Conservation (phyloP, 2,113 vertebrate species). For the Thalassoma bifasciatum region DNA sequence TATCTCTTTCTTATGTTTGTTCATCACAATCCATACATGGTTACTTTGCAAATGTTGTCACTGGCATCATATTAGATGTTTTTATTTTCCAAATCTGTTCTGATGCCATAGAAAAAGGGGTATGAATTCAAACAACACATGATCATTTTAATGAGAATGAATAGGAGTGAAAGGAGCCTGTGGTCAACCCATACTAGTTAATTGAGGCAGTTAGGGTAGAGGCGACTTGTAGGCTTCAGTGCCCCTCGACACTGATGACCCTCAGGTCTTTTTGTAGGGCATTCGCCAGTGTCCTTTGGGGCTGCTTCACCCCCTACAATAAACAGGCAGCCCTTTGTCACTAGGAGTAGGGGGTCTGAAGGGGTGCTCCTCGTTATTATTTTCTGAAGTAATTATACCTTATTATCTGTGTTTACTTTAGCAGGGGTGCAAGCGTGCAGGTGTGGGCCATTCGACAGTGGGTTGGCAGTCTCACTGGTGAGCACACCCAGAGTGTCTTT, state of each 20-base stretch:
- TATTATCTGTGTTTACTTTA: slow-evolving; percentile 99
- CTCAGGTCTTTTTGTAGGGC: slow-evolving; percentile 78
- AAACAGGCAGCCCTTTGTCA: slow-evolving; percentile 90
- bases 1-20: too few relatives aligned
- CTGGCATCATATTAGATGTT: neutral
- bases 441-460: slow-evolving; percentile 92
- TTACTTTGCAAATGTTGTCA: slow-evolving; percentile 1
- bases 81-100: neutral
- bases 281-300: slow-evolving; percentile 82
- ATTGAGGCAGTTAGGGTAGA: slow-evolving; percentile 67
- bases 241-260: slow-evolving; percentile 72
- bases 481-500: slow-evolving; percentile 88
- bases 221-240: slow-evolving; percentile 73
- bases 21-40: too few relatives aligned
- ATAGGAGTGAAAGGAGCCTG: slow-evolving; percentile 53
- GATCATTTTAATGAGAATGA: slow-evolving; percentile 66
- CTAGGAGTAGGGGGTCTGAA: slow-evolving; percentile 64
- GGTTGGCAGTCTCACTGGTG: slow-evolving; percentile 88
- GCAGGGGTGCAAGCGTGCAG: slow-evolving; percentile 90
- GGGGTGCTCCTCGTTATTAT: slow-evolving; percentile 87
- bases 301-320: slow-evolving; percentile 86
- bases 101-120: slow-evolving; percentile 23
- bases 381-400: slow-evolving; percentile 96
- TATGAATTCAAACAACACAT: slow-evolving; percentile 40
- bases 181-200: slow-evolving; percentile 68